A percentile compares a stretch with the other conserved stretches of the same genome.
Evolutionary conservation across 2,113 vertebrate genomes (phyloP).

Genomic region (Xenus cinereus): DNA sequence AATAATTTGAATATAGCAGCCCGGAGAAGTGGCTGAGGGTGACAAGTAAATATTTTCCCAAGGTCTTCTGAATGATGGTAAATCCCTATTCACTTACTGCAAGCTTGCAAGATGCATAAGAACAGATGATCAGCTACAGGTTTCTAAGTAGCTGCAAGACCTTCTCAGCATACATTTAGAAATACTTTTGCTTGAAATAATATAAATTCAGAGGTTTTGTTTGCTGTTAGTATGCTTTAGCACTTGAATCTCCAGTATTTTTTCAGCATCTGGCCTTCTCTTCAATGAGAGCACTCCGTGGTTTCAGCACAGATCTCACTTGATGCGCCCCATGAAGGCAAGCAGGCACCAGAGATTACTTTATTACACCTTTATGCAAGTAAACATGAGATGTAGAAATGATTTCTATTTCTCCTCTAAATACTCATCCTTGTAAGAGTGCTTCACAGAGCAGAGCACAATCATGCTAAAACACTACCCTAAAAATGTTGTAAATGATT

Average conservation of each 20-base stretch:
- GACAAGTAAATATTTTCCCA: neutral
- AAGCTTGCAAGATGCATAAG: neutral
- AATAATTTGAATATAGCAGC: neutral
- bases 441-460: neutral
- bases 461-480: neutral
- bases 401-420: neutral
- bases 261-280: neutral
- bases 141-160: neutral
- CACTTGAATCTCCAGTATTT: neutral
- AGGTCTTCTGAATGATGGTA: neutral
- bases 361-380: neutral
- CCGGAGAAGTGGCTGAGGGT: neutral
- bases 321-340: fast-evolving
- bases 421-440: neutral
- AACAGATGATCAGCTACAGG: neutral
- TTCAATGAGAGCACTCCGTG: neutral
- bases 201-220: neutral
- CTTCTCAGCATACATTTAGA: neutral
- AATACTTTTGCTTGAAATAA: neutral
- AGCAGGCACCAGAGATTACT: neutral
- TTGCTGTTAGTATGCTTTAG: neutral
- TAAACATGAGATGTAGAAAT: neutral
- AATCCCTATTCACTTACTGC: neutral
- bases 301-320: neutral
- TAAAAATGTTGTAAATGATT: neutral